Base-by-base conservation (phyloP, 1,140 invertebrate species). In the Ditylenchus dipsaci region DNA sequence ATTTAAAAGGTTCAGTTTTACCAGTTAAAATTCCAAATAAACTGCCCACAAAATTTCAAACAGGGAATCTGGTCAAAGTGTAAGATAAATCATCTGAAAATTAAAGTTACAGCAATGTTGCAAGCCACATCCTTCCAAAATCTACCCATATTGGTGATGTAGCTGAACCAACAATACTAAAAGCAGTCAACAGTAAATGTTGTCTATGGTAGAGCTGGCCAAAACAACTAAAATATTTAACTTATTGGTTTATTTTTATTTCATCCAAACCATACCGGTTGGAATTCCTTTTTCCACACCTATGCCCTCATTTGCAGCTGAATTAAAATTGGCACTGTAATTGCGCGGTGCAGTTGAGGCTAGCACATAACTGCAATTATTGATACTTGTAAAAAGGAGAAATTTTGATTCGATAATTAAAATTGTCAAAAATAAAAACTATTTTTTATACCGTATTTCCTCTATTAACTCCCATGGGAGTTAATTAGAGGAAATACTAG, bases 241-340 rank as follows among this genome's bases (percentile, higher is more conserved):
- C 33, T 38, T 38, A 38, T 38, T 38, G 11, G 3, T 38, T 38
- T 38, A 11, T n/a, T n/a, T n/a, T 38, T 5, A 38, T 11, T 5
- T 38, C 11, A 38, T 38, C 3, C 33, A 11, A 11, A 38, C 33
- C 33, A 38, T 5, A 38, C 33, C 85, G 0, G 93, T 95, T 0
- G 93, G 92, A 63, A 97, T 92, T 1, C 93, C 93, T 86, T 95
- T 94, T 33, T 90, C 89, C 5, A 92, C 89, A 0, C 93, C 94
- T 78, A 92, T 91, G 3, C 91, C 91, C 79, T 90, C 89, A 65
- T 88, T 15, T 91, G 87, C 9, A 97, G 85, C 49, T 89, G 86
- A 75, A 96, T 89, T 47, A 97, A 86, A 73, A 90, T 90, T 0
- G 94, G 92, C 17, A 96, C 93, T 1, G 96, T 90, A 7, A 97